These are phyloP conservation scores for zebrafish (Danio rerio) DNA, from an alignment of 2,113 vertebrate species.

Conservation along the genomic window DNA sequence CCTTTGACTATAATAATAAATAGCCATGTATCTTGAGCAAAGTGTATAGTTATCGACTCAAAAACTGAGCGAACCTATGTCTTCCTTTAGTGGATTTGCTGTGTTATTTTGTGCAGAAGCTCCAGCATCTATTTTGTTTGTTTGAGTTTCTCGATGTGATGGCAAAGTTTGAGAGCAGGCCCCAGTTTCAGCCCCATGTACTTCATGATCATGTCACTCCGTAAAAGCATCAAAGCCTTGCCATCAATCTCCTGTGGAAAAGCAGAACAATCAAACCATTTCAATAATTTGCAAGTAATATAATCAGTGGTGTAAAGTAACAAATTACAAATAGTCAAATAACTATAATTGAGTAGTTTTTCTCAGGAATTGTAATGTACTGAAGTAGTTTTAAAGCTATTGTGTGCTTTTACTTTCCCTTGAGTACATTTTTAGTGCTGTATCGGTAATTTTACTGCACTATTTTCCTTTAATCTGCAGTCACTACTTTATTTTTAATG, in stretches of 20 bases:
- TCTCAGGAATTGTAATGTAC: too few relatives aligned
- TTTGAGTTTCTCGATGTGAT: slow-evolving; percentile 93
- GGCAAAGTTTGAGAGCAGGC: slow-evolving; percentile 89
- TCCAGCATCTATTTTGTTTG: slow-evolving; percentile 81
- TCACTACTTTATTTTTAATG: too few relatives aligned
- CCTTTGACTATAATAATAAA: not conserved
- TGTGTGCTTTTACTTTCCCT: too few relatives aligned
- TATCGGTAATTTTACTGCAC: too few relatives aligned
- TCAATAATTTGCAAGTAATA: not conserved
- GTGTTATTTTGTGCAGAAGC: not conserved
- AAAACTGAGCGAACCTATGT: not conserved
- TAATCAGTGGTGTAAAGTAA: too few relatives aligned
- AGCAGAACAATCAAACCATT: slow-evolving; percentile 52
- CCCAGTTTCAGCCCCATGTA: slow-evolving; percentile 96
- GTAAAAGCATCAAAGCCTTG: slow-evolving; percentile 88
- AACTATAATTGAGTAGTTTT: too few relatives aligned
- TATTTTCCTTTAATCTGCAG: too few relatives aligned
- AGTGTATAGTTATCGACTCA: not conserved
- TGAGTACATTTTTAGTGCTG: too few relatives aligned
- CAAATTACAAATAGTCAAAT: too few relatives aligned
- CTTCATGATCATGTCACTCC: slow-evolving; percentile 93
- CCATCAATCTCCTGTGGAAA: slow-evolving; percentile 91
- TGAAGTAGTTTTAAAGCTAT: too few relatives aligned
- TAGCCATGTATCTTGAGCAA: not conserved
- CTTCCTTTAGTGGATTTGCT: slow-evolving; percentile 11